Base-by-base conservation (phyloP, 64 coral and sea anemone species). In the Catalaphyllia jardinei region DNA sequence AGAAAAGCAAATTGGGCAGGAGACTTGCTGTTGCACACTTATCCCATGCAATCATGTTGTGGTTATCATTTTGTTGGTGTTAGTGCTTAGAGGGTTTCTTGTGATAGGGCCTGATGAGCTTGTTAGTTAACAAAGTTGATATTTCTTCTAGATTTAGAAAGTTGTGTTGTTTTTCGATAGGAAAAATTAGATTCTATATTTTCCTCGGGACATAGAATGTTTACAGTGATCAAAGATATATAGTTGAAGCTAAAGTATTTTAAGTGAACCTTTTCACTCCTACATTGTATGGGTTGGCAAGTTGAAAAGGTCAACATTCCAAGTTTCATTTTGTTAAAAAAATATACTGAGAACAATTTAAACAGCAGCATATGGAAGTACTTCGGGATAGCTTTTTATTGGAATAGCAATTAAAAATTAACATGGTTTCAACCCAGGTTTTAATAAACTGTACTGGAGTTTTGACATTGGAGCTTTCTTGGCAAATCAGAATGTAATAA, bases 401-500 rank as follows among this genome's bases (percentile, higher is more conserved):
- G 71, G 85, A 20, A 87, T 87, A 64, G 67, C 51, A 87, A 87
- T 74, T 52, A 75, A 73, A 60, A 75, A 87, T 18, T 65, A 65
- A 65, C 85, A 87, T 87, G 67, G 67, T 86, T 59, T 71, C 30
- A 86, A 72, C 16, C 83, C 60, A 62, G 27, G 82, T 86, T 35
- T 27, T 86, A 52, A 64, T 27, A 51, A 72, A 31, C 49, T 35
- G 28, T 72, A 72, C 49, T 71, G n/a, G 49, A 25, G 25, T 31
- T 86, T 86, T 29, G 83, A 86, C 83, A 71, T 55, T 71, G 82
- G 64, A 86, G 14, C 63, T 86, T 25, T 86, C 83, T 29, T 62
- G 3, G 60, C 60, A 15, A 79, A 51, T 79, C 0, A 49, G 52
- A 79, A 16, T 79, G 52, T 79, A 39, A 54, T n/a, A n/a, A n/a